Base-by-base conservation (phyloP, 2,888 invertebrate genomes). In the Folsomia manolachei region DNA sequence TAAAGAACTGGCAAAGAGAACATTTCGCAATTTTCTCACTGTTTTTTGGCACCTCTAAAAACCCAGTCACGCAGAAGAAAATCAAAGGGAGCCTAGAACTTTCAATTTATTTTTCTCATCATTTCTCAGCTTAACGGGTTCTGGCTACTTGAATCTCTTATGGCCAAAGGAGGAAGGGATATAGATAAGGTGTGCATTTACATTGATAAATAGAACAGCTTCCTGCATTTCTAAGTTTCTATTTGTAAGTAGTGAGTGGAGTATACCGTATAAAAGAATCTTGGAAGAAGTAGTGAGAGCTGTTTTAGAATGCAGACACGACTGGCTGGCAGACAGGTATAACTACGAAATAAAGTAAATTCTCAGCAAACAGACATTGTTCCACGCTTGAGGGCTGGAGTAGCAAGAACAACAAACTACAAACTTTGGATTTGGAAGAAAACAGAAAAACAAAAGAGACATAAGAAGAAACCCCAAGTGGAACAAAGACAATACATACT, bases 401-500 rank as follows among this genome's bases (percentile, higher is more conserved):
- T n/a, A n/a, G n/a, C n/a, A 19, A 56, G 7, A 56, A 56, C 56
- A 56, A 56, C 19, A 19, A n/a, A n/a, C n/a, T n/a, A 56, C 19
- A 56, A n/a, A 56, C 56, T 56, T 19, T 56, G 39, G 4, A 39
- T 62, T 62, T 60, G 14, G 2, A 4, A 63, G 63, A 27, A 27
- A 27, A 63, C 26, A 27, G 63, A 27, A 27, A 63, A 63, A 63
- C 63, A 63, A 21, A n/a, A 63, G 27, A 62, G 60, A n/a, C 60
- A 60, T 60, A 60, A 60, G 63, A 63, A 63, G 63, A 63, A 63
- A 63, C 26, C 63, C 27, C 63, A 63, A 63, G 63, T 27, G 39
- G 65, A 52, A 66, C 52, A 66, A 66, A 66, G 65, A 66, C 65
- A 66, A 66, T 66, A 66, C 65, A 66, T 66, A 63, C 63, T 63